Base-by-base conservation (phyloP, 2,797 vertebrate species). In the Platyrinchus mystaceus region DNA sequence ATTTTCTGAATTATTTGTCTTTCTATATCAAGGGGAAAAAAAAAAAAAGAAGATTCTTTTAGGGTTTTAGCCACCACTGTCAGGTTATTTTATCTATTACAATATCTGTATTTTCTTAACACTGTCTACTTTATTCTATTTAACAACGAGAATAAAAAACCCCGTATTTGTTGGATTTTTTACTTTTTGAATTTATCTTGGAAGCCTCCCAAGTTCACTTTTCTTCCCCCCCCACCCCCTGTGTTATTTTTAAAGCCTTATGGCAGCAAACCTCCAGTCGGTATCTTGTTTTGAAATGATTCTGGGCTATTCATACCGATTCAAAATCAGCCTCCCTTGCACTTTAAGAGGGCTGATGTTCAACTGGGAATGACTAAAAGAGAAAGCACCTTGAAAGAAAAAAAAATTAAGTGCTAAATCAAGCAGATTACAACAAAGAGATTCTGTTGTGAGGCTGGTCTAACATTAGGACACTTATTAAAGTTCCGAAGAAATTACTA, bases 401-500 rank as follows among this genome's bases (percentile, higher is more conserved):
- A 30, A 19, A 47, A n/a, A 66, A 67, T 11, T 30, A 93, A 76
- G 53, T 81, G 80, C 83, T 83, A 85, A 84, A 43, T 87, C 43
- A 84, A 87, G 60, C 69, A 87, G 62, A 62, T 84, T 91, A 55
- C 67, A 89, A 83, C 73, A 94, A 69, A 80, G 68, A 90, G 71
- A 82, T 64, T 84, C 90, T 93, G 55, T 86, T 46, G 32, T 43
- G 77, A 94, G 66, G 60, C 89, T 68, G 28, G 15, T 93, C 79
- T 91, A 84, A 92, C 53, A 23, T 92, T 81, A 93, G 69, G 59
- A 74, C 49, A 67, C 43, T 84, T 94, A 80, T 92, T 95, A 89
- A 96, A 96, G 84, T 91, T 90, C 89, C 76, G 87, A 77, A 81
- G 75, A 97, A 96, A 98, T 94, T 64, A 82, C 91, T 96, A 52